Base-by-base conservation (phyloP, 2,888 invertebrate genomes). In the Orgyia antiqua region DNA sequence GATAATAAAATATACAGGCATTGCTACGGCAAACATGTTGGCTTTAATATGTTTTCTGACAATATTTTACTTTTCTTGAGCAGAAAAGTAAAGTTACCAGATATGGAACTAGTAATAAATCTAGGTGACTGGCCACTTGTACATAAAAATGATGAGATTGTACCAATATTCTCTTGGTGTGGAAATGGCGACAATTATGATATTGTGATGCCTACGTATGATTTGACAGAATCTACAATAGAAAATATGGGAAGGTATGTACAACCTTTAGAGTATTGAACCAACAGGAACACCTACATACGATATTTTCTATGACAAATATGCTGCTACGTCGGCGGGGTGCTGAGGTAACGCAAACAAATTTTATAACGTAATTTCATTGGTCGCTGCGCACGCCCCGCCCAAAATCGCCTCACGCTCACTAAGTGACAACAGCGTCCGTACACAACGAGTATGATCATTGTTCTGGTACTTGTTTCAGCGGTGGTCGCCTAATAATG, bases 91-190 rank as follows among this genome's bases (percentile, higher is more conserved):
- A 56, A 78, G 11, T 69, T 98, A 31, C 97, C 97, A 3, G 94
- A 98, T 74, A 80, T 94, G 54, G 97, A 98, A 72, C 90, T 98
- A 58, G 93, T 97, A 48, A 89, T 94, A 26, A 99, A 98, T 79
- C 87, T 98, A 8, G 98, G 98, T 9, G 98, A 99, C 74, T 98
- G 98, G 98, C 98, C 98, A 0, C 77, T 98, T 12, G 90, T 92
- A 1, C 84, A 87, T 35, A 88, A 84, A 42, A 71, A 66, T 21
- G 72, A 72, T 5, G 84, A 88, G 8, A 87, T 88, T 7, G 88
- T 91, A 42, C 97, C 98, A 1, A 90, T 99, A 39, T 94, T 98
- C 67, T 98, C 98, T 9, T 99, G 98, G 98, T 98, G 98, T 76
- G 97, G 97, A 1, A 97, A 96, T 42, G 88, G 90, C 35, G 91